phyloP scores from a whole-genome alignment of 2,797 vertebrate species.

The Loriculus beryllinus region DNA sequence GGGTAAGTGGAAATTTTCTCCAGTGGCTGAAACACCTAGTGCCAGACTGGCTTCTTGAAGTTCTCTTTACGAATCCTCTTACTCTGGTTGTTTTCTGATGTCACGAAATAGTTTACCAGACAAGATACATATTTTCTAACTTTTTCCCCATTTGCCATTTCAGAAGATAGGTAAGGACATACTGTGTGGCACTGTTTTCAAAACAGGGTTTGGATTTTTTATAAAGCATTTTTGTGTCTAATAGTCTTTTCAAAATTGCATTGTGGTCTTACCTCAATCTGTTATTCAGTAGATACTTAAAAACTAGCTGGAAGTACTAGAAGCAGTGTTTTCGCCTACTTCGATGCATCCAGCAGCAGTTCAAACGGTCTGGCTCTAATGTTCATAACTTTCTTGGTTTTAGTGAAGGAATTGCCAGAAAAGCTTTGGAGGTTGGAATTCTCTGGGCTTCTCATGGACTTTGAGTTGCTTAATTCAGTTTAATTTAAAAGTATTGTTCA shows the following conservation, averaged over 20 bases:
- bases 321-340: background rate
- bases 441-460: background rate
- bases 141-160: background rate
- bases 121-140: rapidly evolving
- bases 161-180: background rate
- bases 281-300: background rate
- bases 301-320: background rate
- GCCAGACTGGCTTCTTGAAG: background rate
- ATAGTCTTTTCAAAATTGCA: background rate
- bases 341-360: background rate
- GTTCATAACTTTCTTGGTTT: background rate
- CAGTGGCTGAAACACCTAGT: background rate
- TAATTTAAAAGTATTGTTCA: background rate
- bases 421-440: background rate
- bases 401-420: background rate
- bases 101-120: background rate
- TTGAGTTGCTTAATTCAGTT: background rate
- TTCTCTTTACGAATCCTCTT: background rate
- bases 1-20: background rate
- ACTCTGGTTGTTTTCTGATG: background rate
- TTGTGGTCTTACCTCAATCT: background rate
- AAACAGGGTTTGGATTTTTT: background rate
- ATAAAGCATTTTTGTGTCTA: background rate
- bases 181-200: background rate
- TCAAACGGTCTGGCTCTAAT: background rate